phyloP scores from a whole-genome alignment of 2,113 vertebrate genomes.

The Gambusia affinis region DNA sequence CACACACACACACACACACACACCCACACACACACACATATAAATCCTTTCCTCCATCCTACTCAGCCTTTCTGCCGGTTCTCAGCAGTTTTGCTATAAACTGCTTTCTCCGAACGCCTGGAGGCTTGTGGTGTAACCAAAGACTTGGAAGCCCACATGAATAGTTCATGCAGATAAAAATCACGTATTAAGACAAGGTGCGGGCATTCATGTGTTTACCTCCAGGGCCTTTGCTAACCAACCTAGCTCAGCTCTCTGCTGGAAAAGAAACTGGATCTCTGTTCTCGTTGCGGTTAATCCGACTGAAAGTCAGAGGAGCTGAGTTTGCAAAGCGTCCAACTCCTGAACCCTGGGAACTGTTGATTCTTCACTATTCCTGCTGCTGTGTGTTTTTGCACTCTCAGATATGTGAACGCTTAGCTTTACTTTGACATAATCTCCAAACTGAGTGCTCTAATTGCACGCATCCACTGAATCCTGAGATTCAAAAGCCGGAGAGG shows the following conservation, averaged over 20 bases:
- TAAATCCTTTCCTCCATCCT: not conserved
- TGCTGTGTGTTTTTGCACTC: not conserved
- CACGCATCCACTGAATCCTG: not conserved
- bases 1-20: too few species aligned
- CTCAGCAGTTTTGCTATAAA: not conserved
- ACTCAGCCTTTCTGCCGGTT: not conserved
- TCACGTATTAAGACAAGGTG: conserved; percentile 10
- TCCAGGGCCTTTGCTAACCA: conserved; percentile 16
- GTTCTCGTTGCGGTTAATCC: conserved; percentile 54
- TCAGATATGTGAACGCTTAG: not conserved
- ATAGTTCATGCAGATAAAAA: not conserved
- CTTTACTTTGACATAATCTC: not conserved
- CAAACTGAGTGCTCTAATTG: conserved; percentile 8
- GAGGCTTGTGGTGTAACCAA: not conserved
- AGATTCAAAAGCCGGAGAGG: conserved; percentile 27
- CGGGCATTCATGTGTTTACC: conserved; percentile 11
- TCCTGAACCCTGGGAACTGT: conserved; percentile 61
- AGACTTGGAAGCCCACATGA: not conserved
- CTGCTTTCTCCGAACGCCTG: not conserved
- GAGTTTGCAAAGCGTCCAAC: conserved; percentile 61
- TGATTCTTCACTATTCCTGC: conserved; percentile 60
- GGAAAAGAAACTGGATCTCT: conserved; percentile 54
- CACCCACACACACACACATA: too few species aligned
- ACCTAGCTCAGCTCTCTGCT: conserved; percentile 28
- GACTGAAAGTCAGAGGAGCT: conserved; percentile 63